phyloP scores from a whole-genome alignment of 2,113 vertebrate species.

The Alethe diademata region DNA sequence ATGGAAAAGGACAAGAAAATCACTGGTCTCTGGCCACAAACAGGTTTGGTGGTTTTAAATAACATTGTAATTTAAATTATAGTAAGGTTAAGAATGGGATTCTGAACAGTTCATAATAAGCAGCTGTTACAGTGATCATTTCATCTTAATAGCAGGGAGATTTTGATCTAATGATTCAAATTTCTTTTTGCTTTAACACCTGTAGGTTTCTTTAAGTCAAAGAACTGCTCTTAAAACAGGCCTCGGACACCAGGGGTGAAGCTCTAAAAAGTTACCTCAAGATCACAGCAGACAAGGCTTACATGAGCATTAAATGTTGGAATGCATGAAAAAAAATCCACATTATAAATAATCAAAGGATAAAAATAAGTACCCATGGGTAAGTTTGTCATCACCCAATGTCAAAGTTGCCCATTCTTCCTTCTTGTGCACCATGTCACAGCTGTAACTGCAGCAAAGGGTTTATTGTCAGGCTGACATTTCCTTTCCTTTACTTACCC shows the following conservation, averaged over 20 bases:
- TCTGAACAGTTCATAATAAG: background rate
- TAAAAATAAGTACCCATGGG: background rate
- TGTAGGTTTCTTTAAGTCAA: background rate
- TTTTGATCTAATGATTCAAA: background rate
- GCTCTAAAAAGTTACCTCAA: background rate
- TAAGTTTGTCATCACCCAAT: background rate
- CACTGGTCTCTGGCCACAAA: background rate
- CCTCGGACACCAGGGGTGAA: background rate
- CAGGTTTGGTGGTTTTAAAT: background rate
- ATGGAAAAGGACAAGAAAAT: background rate
- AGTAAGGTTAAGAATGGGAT: background rate
- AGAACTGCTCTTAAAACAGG: background rate
- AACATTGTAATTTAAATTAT: background rate
- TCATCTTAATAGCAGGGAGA: background rate
- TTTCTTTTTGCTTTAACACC: background rate
- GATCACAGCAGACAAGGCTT: background rate
- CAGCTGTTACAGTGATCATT: background rate
- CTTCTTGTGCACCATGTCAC: background rate
- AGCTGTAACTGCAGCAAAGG: background rate
- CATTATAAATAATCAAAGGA: background rate
- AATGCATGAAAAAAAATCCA: background rate
- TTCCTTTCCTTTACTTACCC: background rate
- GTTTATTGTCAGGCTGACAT: background rate
- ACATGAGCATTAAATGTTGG: background rate
- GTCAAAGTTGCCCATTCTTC: background rate